These are phyloP conservation scores for Bagarius yarrelli DNA, from an alignment of 2,113 vertebrate species.

Conservation along the genomic window DNA sequence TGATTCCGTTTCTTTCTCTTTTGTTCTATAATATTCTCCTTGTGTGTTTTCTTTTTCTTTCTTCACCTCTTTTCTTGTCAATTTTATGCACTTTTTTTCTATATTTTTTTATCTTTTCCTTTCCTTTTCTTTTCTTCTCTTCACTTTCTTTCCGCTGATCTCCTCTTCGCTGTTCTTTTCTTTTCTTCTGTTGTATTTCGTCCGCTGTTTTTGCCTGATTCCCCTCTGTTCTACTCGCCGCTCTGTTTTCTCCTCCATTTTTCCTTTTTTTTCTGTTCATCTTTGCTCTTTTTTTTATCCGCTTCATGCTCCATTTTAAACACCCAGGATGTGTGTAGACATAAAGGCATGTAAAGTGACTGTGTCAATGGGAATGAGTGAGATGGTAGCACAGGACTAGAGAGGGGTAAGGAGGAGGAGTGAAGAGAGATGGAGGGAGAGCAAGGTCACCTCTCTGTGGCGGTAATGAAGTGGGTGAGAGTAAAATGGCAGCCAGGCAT, in stretches of 20 bases:
- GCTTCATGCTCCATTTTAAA: constrained; percentile 40
- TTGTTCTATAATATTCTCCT: not conserved
- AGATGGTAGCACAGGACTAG: not conserved
- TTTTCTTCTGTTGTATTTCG: not conserved
- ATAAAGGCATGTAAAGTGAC: constrained; percentile 57
- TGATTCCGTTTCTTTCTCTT: not conserved
- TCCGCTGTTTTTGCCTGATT: no score
- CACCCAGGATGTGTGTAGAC: constrained; percentile 64
- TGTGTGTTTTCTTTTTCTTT: no score
- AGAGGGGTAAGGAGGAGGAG: constrained; percentile 53
- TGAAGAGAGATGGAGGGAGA: constrained; percentile 44
- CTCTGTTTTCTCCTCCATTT: no score
- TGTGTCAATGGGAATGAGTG: constrained; percentile 17
- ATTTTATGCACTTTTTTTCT: no score
- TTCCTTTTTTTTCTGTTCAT: not conserved
- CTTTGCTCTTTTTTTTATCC: not conserved
- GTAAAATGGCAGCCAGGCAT: constrained; percentile 52
- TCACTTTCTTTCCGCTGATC: no score
- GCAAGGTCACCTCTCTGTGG: constrained; percentile 54
- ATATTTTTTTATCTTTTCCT: no score
- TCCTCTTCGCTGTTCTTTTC: not conserved
- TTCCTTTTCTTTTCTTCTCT: no score
- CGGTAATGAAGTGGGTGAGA: constrained; percentile 65
- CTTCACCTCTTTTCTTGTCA: no score
- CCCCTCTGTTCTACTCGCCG: not conserved